A percentile compares a stretch with the other conserved stretches of the same genome.
These are phyloP conservation scores for Timandra comae DNA, from an alignment of 2,888 invertebrate species.

Conservation along the genomic window DNA sequence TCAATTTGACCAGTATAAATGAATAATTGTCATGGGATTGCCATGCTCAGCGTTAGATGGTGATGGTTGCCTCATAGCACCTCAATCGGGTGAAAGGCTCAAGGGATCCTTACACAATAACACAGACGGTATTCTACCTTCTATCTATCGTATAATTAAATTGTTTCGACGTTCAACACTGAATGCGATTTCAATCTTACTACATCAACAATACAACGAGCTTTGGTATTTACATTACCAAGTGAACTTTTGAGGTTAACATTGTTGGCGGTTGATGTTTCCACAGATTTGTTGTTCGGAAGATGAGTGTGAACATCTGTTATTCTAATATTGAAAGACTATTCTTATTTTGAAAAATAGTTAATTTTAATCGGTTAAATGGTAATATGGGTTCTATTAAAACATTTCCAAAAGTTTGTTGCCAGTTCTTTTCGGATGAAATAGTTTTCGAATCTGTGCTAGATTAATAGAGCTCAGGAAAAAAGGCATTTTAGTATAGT, in stretches of 20 bases:
- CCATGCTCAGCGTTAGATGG: conserved; percentile 33
- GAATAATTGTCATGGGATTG: conserved; percentile 34
- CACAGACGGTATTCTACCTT: conserved; percentile 8
- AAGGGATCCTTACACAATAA: conserved; percentile 31
- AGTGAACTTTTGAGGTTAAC: conserved; percentile 9
- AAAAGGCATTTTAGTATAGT: no score
- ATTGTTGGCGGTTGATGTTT: no score
- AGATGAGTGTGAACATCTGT: no score
- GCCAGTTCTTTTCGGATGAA: no score
- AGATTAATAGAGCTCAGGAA: no score
- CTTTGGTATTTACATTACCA: conserved; percentile 20
- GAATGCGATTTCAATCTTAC: conserved; percentile 17
- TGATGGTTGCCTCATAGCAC: neutral
- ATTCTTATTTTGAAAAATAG: no score
- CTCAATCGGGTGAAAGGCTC: conserved; percentile 29
- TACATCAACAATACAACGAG: conserved; percentile 17
- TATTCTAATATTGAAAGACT: no score
- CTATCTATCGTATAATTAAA: conserved; percentile 31
- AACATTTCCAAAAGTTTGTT: no score
- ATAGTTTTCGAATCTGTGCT: no score
- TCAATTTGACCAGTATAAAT: conserved; percentile 23
- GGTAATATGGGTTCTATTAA: no score
- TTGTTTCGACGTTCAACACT: conserved; percentile 19
- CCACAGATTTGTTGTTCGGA: no score
- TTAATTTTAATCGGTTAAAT: no score